Base-by-base conservation (phyloP, 2,113 vertebrate genomes). In the Thamnophis sirtalis region DNA sequence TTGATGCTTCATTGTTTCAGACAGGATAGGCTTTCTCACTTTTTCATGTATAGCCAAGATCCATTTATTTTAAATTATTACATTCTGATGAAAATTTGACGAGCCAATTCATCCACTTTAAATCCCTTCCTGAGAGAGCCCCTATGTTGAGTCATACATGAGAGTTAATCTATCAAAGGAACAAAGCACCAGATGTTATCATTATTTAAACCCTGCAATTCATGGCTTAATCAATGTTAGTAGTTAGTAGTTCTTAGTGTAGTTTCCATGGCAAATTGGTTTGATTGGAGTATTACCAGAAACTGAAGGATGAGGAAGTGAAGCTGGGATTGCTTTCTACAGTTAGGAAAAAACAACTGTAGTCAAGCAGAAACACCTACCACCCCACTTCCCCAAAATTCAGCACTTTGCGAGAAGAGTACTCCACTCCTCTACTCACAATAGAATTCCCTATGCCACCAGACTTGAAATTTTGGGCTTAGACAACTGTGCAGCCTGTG, bases 61-160 rank as follows among this genome's bases (percentile, higher is more conserved):
- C 24, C 92, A 92, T 91, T 5, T 5, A 8, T 28, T 11, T 15
- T 1, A 21, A 50, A 11, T 90, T 89, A 10, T 94, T 50, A 88
- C 91, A 89, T 94, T 91, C 9, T 28, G 89, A n/a, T 88, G 48
- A 58, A 90, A 87, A 54, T 94, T 92, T 48, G 54, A 86, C n/a
- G 28, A 26, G 63, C 8, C 63, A 94, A 58, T 94, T 93, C 15
- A 15, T 8, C n/a, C 88, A 0, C 53, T 51, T 93, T 48, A 49
- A 89, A 80, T 38, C 73, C 68, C 33, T 80, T 80, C 33, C 33
- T 80, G n/a, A 80, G 73, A 63, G 28, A 50, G 43, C 13, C 28
- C 28, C 28, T 60, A 8, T 91, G 54, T n/a, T 86, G 28, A 63
- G 43, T 26, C 84, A 86, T 51, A 51, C 17, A 33, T n/a, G 73